Evolutionary conservation across 2,888 invertebrate species (phyloP).

Genomic region (Endotricha flammealis): DNA sequence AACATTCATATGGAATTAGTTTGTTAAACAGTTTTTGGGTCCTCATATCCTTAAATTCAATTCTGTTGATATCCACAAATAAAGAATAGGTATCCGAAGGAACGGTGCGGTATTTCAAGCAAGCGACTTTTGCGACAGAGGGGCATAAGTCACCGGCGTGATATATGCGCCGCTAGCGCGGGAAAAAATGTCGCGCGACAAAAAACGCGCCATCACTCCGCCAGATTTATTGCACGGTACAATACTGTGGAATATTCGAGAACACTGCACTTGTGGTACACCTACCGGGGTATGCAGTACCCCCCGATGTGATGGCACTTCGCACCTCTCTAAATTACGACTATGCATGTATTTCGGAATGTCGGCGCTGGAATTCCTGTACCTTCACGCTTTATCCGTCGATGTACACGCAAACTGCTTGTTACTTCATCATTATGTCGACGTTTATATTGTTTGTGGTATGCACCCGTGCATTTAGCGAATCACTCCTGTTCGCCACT

Average conservation of each 20-base stretch:
- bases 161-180: slow-evolving; percentile 72
- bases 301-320: slow-evolving; percentile 75
- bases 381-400: slow-evolving; percentile 9
- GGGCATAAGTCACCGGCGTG: slow-evolving; percentile 39
- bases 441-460: slow-evolving; percentile 8
- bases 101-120: slow-evolving; percentile 40
- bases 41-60: slow-evolving; percentile 18
- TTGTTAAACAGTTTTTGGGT: slow-evolving; percentile 10
- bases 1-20: slow-evolving; percentile 21
- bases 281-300: slow-evolving; percentile 61
- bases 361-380: slow-evolving; percentile 20
- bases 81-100: slow-evolving; percentile 24
- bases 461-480: slow-evolving; percentile 1
- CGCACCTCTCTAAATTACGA: slow-evolving; percentile 74
- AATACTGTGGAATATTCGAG: slow-evolving; percentile 65
- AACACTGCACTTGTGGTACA: slow-evolving; percentile 48
- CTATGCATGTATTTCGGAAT: slow-evolving; percentile 43
- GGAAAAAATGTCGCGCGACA: slow-evolving; percentile 74
- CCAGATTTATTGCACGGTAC: slow-evolving; percentile 67
- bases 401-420: neutral
- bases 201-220: slow-evolving; percentile 70
- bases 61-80: slow-evolving; percentile 12
- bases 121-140: slow-evolving; percentile 28
- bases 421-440: slow-evolving; percentile 9
- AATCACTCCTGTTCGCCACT: no score